These are phyloP conservation scores for Liasis olivaceus DNA, from an alignment of 2,797 vertebrate genomes.

Conservation along the genomic window DNA sequence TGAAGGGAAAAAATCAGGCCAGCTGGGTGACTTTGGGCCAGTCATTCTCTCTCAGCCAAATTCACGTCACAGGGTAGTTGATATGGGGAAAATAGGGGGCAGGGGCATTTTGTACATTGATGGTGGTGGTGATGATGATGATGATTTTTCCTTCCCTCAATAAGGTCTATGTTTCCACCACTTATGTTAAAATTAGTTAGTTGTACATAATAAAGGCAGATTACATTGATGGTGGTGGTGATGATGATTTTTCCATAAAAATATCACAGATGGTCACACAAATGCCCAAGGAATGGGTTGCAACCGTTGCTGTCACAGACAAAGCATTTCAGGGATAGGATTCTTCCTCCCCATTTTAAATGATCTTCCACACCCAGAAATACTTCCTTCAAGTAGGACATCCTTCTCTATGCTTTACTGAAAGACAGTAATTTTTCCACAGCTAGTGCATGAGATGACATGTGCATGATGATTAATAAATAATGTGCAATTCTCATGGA, in stretches of 20 bases:
- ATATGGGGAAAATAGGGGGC: neutral
- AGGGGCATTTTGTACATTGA: neutral
- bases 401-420: neutral
- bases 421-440: neutral
- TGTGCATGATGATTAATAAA: neutral
- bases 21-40: neutral
- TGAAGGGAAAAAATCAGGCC: neutral
- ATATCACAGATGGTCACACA: neutral
- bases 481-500: neutral
- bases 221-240: neutral
- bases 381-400: neutral
- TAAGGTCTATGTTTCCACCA: no score
- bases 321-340: neutral
- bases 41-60: neutral
- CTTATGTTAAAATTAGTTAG: no score
- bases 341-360: neutral
- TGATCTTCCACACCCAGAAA: neutral
- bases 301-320: neutral
- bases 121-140: no score
- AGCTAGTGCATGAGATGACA: neutral
- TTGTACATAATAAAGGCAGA: neutral
- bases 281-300: neutral
- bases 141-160: no score
- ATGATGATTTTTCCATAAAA: neutral
- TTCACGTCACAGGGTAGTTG: neutral